A percentile compares a stretch with the other conserved stretches of the same genome.
Conservation (phyloP, 2,888 invertebrate genomes). For the Galerucella pusilla region DNA sequence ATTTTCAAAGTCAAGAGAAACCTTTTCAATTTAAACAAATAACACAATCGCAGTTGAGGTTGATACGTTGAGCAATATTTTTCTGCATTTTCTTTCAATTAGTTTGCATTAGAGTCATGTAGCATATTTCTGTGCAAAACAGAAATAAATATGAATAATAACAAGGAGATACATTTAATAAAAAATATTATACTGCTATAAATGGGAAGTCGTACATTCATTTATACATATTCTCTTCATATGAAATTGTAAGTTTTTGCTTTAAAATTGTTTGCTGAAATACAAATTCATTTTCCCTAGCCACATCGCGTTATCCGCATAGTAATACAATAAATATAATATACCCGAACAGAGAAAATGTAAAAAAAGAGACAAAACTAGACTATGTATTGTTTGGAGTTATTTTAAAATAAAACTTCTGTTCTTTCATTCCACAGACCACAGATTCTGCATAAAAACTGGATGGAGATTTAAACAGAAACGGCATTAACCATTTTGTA, state of each 20-base stretch:
- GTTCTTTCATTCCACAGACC: slow-evolving; percentile 38
- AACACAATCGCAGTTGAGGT: too few relatives aligned
- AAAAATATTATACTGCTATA: too few relatives aligned
- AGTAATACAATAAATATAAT: slow-evolving; percentile 1
- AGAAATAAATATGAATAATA: too few relatives aligned
- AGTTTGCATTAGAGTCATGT: too few relatives aligned
- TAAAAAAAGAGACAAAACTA: slow-evolving; percentile 33
- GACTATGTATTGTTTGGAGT: slow-evolving; percentile 30
- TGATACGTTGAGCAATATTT: too few relatives aligned
- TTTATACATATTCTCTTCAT: not conserved
- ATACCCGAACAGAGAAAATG: slow-evolving; percentile 24
- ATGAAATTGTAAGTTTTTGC: not conserved
- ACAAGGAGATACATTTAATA: too few relatives aligned
- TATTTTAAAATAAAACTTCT: slow-evolving; percentile 36
- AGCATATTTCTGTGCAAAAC: too few relatives aligned
- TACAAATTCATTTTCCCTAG: slow-evolving; percentile 2
- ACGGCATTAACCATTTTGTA: slow-evolving; percentile 1
- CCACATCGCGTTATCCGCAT: slow-evolving; percentile 3
- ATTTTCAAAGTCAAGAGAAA: too few relatives aligned
- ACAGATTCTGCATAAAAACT: slow-evolving; percentile 38
- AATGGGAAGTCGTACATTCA: too few relatives aligned
- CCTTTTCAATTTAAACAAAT: too few relatives aligned
- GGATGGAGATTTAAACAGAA: slow-evolving; percentile 27
- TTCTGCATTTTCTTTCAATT: too few relatives aligned
- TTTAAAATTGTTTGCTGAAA: not conserved